Evolutionary conservation across 1,140 invertebrate genomes (phyloP).

Genomic region (Neotoxoptera formosana): DNA sequence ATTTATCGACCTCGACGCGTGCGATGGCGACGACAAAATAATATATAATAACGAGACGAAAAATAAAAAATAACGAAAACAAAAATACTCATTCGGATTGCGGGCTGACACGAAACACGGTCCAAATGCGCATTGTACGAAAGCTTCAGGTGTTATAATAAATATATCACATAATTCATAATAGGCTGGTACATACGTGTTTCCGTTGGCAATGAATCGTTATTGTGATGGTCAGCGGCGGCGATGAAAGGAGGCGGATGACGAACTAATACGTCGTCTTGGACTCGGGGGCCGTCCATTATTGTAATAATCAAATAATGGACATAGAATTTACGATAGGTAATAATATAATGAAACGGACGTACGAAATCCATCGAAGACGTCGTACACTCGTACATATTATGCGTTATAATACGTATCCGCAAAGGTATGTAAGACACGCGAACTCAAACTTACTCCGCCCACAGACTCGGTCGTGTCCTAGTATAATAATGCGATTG

Average conservation of each 20-base stretch:
- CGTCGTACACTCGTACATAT: neutral
- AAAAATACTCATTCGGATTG: neutral
- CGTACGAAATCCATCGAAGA: neutral
- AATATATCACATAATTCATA: neutral
- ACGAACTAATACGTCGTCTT: neutral
- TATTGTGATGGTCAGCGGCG: slow-evolving; percentile 11
- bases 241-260: slow-evolving; percentile 42
- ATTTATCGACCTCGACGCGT: slow-evolving; percentile 37
- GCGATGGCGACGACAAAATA: neutral
- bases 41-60: neutral
- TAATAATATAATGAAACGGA: slow-evolving; percentile 12
- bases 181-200: neutral
- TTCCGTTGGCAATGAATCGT: slow-evolving; percentile 37
- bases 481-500: neutral
- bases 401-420: neutral
- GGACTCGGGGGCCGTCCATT: neutral
- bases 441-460: neutral
- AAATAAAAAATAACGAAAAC: neutral
- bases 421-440: neutral
- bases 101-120: neutral
- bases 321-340: neutral
- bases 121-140: neutral
- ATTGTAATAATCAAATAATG: neutral
- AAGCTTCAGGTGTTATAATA: neutral
- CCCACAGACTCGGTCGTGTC: neutral